phyloP scores from a whole-genome alignment of 2,113 vertebrate genomes.

The Alces alces region DNA sequence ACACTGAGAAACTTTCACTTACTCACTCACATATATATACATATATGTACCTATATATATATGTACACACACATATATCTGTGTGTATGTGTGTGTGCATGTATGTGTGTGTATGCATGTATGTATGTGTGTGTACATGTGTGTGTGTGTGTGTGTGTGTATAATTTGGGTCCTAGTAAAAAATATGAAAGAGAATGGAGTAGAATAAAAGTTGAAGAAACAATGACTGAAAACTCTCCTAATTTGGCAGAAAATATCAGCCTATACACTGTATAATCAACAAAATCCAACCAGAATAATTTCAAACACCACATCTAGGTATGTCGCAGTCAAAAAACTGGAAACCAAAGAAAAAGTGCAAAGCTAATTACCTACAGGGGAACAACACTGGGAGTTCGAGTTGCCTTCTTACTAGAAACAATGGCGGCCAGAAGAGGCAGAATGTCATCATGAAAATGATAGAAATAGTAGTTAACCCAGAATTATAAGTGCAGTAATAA shows the following conservation, averaged over 20 bases:
- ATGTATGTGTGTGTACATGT: accelerated
- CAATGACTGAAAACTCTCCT: neutral
- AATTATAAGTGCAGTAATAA: neutral
- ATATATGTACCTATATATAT: neutral
- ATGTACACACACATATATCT: neutral
- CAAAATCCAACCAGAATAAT: neutral
- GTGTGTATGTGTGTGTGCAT: neutral
- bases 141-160: neutral
- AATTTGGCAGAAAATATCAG: neutral
- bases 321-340: neutral
- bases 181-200: neutral
- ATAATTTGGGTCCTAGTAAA: neutral
- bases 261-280: neutral
- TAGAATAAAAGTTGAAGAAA: neutral
- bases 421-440: neutral
- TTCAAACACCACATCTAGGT: neutral
- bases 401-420: neutral
- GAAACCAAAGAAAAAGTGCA: neutral
- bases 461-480: neutral
- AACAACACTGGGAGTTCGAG: neutral
- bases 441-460: neutral
- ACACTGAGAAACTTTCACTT: neutral
- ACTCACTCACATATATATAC: neutral
- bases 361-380: neutral
- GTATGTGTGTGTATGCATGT: accelerated